A percentile compares a stretch with the other conserved stretches of the same genome.
phyloP scores from a whole-genome alignment of 2,888 invertebrate genomes.

The Dasysyrphus albostriatus region DNA sequence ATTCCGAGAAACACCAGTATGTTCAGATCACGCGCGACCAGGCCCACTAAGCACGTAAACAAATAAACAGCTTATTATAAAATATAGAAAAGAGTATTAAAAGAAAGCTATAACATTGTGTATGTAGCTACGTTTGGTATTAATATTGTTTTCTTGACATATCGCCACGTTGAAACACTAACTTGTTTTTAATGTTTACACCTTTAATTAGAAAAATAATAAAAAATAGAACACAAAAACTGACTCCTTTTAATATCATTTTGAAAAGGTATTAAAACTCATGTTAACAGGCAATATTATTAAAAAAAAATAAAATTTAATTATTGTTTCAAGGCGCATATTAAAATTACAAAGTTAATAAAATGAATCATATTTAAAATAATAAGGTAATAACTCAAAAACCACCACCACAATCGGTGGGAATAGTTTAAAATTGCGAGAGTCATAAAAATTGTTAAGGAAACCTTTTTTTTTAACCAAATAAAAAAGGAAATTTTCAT shows the following conservation, averaged over 20 bases:
- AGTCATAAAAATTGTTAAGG: too few species aligned
- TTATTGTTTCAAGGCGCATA: neutral
- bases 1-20: conserved; percentile 6
- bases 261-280: neutral
- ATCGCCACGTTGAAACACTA: conserved; percentile 25
- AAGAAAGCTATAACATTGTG: neutral
- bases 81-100: neutral
- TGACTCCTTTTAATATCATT: neutral
- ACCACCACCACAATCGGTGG: too few species aligned
- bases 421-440: too few species aligned
- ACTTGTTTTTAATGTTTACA: conserved; percentile 8
- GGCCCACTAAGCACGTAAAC: conserved; percentile 45
- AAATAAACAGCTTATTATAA: conserved; percentile 25
- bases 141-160: conserved; percentile 6
- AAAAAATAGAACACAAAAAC: too few species aligned
- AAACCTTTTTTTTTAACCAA: too few species aligned
- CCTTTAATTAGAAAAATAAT: neutral
- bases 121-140: neutral
- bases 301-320: neutral
- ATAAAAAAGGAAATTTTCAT: too few species aligned
- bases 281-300: neutral
- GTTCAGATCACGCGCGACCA: conserved; percentile 13
- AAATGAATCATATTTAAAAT: neutral
- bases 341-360: neutral
- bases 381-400: neutral